Evolutionary conservation across 2,797 vertebrate genomes (phyloP), one percentile per base, ranked within the genome.

Genomic region (Aratinga solstitialis): DNA sequence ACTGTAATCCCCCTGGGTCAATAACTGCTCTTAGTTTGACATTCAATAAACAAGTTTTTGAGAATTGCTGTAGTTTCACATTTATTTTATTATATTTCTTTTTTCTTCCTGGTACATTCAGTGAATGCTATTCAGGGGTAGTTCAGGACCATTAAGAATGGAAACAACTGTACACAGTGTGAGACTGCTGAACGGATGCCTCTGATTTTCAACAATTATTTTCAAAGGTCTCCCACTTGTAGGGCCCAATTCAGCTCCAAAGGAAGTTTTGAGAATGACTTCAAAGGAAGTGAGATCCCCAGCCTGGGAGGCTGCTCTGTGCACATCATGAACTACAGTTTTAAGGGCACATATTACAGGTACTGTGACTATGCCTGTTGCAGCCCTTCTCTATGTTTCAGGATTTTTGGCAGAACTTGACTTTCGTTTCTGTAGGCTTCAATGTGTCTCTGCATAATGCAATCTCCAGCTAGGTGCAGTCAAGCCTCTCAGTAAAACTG

Each of bases 1-100:
- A 92, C 87, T 56, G 84, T 96, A 97, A 98, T 97, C 77, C 95
- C 83, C 45, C 23, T 93, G 89, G 92, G 96, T 98, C 97, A 97
- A 96, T 97, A 97, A 88, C 90, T 87, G 84, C 75, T 97, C 84
- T 97, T 71, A 88, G 75, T 29, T 50, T 97, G 95, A 95, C 86
- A 94, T 96, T 96, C 94, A 94, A 84, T 93, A 96, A 96, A 92
- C 78, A 96, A 92, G 89, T 77, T 89, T 84, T 88, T 83, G 65
- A 93, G 61, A 89, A 82, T 75, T 92, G 92, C 89, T 88, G 77
- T 54, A 69, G 89, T 88, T 93, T 90, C 88, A 66, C 8, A 7
- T 59, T 59, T 84, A 36, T 61, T 19, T 24, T n/a, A 59, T 58
- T 40, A 47, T 4, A 13, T 36, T 47, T 43, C 32, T 27, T 63